phyloP scores from a whole-genome alignment of 2,888 invertebrate genomes.

The Dorcus hopei region DNA sequence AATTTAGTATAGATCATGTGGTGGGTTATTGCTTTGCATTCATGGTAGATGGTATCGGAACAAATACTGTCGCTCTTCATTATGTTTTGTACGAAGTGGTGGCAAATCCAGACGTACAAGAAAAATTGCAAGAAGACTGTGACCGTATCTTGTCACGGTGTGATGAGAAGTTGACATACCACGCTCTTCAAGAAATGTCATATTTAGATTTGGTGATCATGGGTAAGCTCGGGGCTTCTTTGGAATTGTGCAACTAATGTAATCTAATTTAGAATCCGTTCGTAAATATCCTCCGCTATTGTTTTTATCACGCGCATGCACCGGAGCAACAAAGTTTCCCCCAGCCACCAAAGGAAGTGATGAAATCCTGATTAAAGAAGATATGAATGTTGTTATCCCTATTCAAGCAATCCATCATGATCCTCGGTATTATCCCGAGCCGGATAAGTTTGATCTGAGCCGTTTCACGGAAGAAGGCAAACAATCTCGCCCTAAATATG shows the following conservation, averaged over 20 bases:
- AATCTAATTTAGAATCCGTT: conserved; percentile 21
- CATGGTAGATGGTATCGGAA: conserved; percentile 55
- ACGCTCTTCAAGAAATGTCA: conserved; percentile 49
- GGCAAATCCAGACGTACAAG: conserved; percentile 47
- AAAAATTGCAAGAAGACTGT: conserved; percentile 48
- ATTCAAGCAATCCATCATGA: conserved; percentile 40
- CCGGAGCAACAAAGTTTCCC: conserved; percentile 28
- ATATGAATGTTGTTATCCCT: conserved; percentile 39
- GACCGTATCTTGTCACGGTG: conserved; percentile 37
- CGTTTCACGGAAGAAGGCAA: conserved; percentile 40
- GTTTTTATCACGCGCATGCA: conserved; percentile 27
- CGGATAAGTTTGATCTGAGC: conserved; percentile 46
- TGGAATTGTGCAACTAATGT: too few relatives aligned
- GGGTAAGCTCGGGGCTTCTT: conserved; percentile 36
- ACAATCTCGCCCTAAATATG: conserved; percentile 27
- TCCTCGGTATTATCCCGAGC: conserved; percentile 37
- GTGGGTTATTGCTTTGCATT: conserved; percentile 56
- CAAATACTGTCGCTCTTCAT: conserved; percentile 52
- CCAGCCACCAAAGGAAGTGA: conserved; percentile 21
- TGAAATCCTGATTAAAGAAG: conserved; percentile 31
- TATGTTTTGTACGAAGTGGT: conserved; percentile 52
- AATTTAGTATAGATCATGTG: conserved; percentile 47
- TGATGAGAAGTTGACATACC: conserved; percentile 47
- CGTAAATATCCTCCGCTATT: conserved; percentile 24
- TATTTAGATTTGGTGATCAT: conserved; percentile 51